A percentile compares a stretch with the other conserved stretches of the same genome.
phyloP scores from a whole-genome alignment of 2,888 invertebrate species.

The Leucoptera coffeella region DNA sequence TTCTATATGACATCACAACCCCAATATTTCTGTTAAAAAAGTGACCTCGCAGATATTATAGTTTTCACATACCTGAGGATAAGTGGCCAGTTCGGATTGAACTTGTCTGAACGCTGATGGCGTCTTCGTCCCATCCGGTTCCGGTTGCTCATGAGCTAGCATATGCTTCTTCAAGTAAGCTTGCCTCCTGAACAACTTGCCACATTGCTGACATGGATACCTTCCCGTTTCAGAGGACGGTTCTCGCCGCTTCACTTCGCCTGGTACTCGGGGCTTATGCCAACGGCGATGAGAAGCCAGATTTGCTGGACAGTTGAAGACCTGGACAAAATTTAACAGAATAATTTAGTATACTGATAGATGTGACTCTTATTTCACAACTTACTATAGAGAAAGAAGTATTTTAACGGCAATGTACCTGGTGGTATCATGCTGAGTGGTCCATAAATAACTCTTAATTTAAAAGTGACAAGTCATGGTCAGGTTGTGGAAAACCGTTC shows the following conservation, averaged over 20 bases:
- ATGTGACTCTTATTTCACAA: too few relatives aligned
- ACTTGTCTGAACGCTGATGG: conserved; percentile 44
- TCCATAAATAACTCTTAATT: too few relatives aligned
- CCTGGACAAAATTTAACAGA: too few relatives aligned
- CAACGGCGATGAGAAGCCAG: conserved; percentile 95
- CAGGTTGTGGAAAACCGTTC: too few relatives aligned
- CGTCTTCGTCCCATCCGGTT: conserved; percentile 34
- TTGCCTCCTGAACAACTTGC: conserved; percentile 54
- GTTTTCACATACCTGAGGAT: conserved; percentile 42
- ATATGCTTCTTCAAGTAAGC: conserved; percentile 52
- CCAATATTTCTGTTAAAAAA: too few relatives aligned
- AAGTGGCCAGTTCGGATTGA: conserved; percentile 26
- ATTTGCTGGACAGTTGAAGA: conserved; percentile 98
- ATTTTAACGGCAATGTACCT: too few relatives aligned
- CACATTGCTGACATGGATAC: conserved; percentile 54
- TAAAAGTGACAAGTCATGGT: too few relatives aligned
- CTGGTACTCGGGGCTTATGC: conserved; percentile 76
- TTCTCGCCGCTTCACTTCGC: conserved; percentile 30
- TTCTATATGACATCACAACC: too few relatives aligned
- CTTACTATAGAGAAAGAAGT: too few relatives aligned
- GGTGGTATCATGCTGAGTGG: too few relatives aligned
- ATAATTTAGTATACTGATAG: too few relatives aligned
- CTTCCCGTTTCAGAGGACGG: conserved; percentile 31
- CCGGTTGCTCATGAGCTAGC: conserved; percentile 36
- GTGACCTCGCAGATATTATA: too few relatives aligned